phyloP scores from a whole-genome alignment of 2,888 invertebrate species.

The Eupelmus urozonus region DNA sequence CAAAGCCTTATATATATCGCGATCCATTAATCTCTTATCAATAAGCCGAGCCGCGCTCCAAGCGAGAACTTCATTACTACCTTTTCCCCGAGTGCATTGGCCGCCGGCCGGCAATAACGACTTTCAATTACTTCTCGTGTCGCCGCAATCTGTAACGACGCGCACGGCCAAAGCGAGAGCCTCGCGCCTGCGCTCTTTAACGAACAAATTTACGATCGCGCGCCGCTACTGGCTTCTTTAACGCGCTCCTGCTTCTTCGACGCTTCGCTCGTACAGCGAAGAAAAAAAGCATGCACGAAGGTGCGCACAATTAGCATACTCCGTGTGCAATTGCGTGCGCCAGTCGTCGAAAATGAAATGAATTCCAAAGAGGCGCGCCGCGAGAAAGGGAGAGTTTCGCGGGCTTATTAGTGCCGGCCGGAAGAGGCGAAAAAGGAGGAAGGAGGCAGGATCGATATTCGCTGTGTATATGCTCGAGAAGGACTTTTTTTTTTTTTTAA shows the following conservation, averaged over 20 bases:
- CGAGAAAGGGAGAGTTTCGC: slow-evolving; percentile 22
- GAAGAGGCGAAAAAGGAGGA: background rate
- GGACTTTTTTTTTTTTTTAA: slow-evolving; percentile 5
- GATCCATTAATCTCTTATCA: slow-evolving; percentile 9
- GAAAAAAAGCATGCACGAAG: background rate
- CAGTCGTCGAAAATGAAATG: slow-evolving; percentile 41
- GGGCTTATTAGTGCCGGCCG: slow-evolving; percentile 14
- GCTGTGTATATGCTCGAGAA: background rate
- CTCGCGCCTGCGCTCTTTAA: slow-evolving; percentile 25
- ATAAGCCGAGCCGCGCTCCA: too few species aligned
- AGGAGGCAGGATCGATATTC: slow-evolving; percentile 24
- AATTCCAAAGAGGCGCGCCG: slow-evolving; percentile 32
- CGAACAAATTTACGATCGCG: slow-evolving; percentile 40
- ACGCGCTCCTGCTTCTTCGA: too few species aligned
- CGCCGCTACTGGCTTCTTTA: background rate
- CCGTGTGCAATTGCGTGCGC: slow-evolving; percentile 42
- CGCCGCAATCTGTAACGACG: slow-evolving; percentile 27
- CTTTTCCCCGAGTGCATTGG: background rate
- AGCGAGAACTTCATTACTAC: background rate
- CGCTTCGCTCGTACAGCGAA: background rate
- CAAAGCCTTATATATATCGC: background rate
- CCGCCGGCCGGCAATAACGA: background rate
- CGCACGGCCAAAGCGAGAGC: background rate
- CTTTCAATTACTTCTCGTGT: slow-evolving; percentile 41
- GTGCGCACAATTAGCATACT: slow-evolving; percentile 52